Evolutionary conservation across 2,113 vertebrate genomes (phyloP).

Genomic region (Equus przewalskii): DNA sequence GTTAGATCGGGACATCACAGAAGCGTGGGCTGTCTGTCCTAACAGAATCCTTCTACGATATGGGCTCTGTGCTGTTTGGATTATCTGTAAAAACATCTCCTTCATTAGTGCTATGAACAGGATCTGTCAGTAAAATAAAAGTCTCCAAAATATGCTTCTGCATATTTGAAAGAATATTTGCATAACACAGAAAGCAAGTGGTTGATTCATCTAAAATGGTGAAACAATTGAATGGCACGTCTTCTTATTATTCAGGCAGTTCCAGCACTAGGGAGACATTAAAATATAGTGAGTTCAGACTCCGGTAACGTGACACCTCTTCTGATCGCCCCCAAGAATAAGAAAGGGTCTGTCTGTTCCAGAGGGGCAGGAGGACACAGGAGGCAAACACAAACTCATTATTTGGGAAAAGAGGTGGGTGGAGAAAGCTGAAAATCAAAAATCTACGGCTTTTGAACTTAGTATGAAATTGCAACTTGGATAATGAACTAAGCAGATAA

Average conservation of each 20-base stretch:
- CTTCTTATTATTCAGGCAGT: background rate
- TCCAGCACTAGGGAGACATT: background rate
- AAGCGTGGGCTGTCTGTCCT: background rate
- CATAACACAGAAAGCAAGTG: slow-evolving; percentile 52
- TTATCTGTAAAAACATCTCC: slow-evolving; percentile 55
- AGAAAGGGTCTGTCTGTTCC: background rate
- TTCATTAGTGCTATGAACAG: slow-evolving; percentile 54
- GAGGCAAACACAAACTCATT: background rate
- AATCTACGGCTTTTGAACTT: background rate
- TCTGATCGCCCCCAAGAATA: background rate
- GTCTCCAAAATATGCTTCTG: slow-evolving; percentile 33
- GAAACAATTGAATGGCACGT: background rate
- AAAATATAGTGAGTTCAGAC: background rate
- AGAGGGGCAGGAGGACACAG: background rate
- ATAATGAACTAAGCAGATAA: background rate
- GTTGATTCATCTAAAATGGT: slow-evolving; percentile 22
- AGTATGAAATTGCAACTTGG: background rate
- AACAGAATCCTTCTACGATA: background rate
- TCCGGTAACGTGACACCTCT: background rate
- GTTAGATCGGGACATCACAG: background rate
- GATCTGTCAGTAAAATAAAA: slow-evolving; percentile 34
- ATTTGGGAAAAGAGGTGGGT: background rate
- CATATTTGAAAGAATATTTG: slow-evolving; percentile 59
- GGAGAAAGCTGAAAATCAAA: background rate
- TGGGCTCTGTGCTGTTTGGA: background rate